Conservation (phyloP, 2,888 invertebrate genomes). For the Hecatera dysodea region DNA sequence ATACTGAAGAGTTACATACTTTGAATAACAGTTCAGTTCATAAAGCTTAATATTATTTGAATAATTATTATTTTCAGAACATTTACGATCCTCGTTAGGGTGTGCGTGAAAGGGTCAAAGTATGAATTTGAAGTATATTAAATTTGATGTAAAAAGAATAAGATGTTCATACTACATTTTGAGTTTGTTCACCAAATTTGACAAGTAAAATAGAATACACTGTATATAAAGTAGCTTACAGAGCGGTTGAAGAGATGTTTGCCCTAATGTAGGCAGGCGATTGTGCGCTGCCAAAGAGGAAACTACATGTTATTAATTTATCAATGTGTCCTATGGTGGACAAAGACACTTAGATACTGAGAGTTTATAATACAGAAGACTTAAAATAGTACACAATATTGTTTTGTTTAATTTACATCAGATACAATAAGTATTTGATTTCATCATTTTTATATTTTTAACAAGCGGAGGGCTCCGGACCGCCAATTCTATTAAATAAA, state of each 20-base stretch:
- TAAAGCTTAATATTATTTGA: no score
- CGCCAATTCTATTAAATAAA: no score
- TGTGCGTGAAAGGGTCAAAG: no score
- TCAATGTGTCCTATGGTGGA: constrained; percentile 17
- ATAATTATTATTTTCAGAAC: no score
- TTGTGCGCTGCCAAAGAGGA: constrained; percentile 62
- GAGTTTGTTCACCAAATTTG: neutral
- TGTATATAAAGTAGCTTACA: constrained; percentile 53
- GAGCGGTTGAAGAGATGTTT: constrained; percentile 60
- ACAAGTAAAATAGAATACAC: constrained; percentile 6
- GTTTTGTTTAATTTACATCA: neutral
- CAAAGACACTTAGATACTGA: neutral
- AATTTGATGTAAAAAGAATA: no score
- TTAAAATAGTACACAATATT: constrained; percentile 15
- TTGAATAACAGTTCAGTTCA: no score
- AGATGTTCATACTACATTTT: neutral
- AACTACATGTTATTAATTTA: constrained; percentile 54
- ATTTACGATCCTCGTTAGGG: no score
- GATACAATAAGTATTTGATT: neutral
- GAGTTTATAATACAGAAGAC: neutral
- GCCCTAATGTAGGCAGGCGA: constrained; percentile 61
- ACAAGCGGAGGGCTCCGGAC: no score
- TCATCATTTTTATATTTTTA: no score
- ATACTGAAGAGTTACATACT: no score
- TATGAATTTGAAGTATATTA: no score